Conservation (phyloP, 2,888 invertebrate genomes). For the Galeruca laticollis region DNA sequence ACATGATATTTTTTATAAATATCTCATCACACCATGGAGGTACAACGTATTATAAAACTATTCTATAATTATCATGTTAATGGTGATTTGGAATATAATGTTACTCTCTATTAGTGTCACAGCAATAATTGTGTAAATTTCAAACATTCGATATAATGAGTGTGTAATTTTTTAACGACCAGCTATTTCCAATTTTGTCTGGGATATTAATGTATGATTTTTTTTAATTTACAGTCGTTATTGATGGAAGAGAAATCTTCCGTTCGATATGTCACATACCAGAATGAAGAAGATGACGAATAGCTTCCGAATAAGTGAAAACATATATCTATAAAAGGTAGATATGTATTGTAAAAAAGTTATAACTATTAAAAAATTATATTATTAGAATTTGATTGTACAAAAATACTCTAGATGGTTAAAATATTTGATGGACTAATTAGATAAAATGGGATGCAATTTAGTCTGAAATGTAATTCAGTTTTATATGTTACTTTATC, state of each 20-base stretch:
- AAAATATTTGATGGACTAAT: constrained; percentile 6
- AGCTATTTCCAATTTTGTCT: too few relatives aligned
- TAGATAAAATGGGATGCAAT: constrained; percentile 7
- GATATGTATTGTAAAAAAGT: constrained; percentile 20
- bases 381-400: constrained; percentile 28
- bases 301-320: constrained; percentile 58
- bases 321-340: constrained; percentile 15
- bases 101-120: too few relatives aligned
- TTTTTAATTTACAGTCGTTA: constrained; percentile 75
- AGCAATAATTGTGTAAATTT: too few relatives aligned
- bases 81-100: too few relatives aligned
- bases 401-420: constrained; percentile 21
- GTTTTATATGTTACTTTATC: constrained; percentile 14
- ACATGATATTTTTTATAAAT: too few relatives aligned
- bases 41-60: too few relatives aligned
- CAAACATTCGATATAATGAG: too few relatives aligned
- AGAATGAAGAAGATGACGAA: constrained; percentile 91
- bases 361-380: constrained; percentile 20
- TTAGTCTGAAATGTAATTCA: constrained; percentile 24
- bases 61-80: too few relatives aligned
- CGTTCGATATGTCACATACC: constrained; percentile 95
- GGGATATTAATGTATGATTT: too few relatives aligned
- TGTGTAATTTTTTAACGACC: too few relatives aligned
- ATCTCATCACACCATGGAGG: too few relatives aligned
- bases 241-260: constrained; percentile 93